Evolutionary conservation across 2,888 invertebrate species (phyloP).

Genomic region (Cephus rjabovi): DNA sequence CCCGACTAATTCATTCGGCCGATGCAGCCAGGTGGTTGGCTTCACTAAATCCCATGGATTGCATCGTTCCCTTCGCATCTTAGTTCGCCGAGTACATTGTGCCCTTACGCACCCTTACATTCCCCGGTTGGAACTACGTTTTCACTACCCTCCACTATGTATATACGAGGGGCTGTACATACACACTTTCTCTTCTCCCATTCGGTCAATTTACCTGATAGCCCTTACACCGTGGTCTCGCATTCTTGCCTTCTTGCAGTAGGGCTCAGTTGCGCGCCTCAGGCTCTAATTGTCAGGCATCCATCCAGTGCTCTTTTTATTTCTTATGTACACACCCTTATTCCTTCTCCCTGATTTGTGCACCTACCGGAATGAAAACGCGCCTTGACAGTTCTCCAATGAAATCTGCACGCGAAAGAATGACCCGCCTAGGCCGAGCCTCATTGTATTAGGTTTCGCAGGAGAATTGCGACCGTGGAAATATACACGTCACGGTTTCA

Average conservation of each 20-base stretch:
- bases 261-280: background rate
- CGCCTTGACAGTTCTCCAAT: background rate
- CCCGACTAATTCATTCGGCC: constrained; percentile 36
- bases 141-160: background rate
- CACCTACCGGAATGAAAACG: background rate
- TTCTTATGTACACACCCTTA: background rate
- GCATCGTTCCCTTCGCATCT: constrained; percentile 31
- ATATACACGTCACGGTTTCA: background rate
- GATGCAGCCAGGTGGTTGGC: constrained; percentile 46
- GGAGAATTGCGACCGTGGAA: background rate
- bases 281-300: background rate
- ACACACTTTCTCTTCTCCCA: background rate
- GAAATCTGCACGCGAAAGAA: background rate
- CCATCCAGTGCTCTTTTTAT: background rate
- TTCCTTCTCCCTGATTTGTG: background rate
- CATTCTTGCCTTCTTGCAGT: background rate
- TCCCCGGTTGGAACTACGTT: background rate
- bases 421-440: background rate
- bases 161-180: background rate
- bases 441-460: background rate
- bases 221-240: background rate
- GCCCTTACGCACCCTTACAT: background rate
- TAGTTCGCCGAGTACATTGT: constrained; percentile 6
- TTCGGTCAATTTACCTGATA: constrained; percentile 5
- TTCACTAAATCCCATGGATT: constrained; percentile 38